Evolutionary conservation across 1,140 invertebrate genomes (phyloP).

Genomic region (Drosophila guanche): DNA sequence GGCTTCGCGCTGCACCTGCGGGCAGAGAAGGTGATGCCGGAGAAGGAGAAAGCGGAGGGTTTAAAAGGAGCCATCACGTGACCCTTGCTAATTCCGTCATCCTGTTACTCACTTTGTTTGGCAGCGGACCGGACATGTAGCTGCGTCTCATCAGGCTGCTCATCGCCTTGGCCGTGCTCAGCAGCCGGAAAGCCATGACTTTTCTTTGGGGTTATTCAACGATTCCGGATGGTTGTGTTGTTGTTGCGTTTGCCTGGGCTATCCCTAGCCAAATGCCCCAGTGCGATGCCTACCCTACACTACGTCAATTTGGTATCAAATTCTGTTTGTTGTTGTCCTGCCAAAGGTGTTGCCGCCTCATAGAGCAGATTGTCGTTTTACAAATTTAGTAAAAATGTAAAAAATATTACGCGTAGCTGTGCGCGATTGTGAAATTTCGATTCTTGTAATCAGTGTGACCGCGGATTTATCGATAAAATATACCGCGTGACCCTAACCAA

Average conservation of each 20-base stretch:
- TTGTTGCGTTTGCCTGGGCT: slow-evolving; percentile 22
- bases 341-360: slow-evolving; percentile 40
- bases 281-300: slow-evolving; percentile 18
- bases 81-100: too few species aligned
- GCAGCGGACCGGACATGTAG: slow-evolving; percentile 53
- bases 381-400: slow-evolving; percentile 38
- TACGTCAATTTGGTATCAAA: slow-evolving; percentile 51
- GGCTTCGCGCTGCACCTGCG: slow-evolving; percentile 38
- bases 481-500: too few species aligned
- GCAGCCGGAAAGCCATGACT: slow-evolving; percentile 73
- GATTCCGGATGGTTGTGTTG: slow-evolving; percentile 37
- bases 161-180: slow-evolving; percentile 68
- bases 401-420: slow-evolving; percentile 58
- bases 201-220: slow-evolving; percentile 67
- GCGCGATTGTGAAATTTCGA: slow-evolving; percentile 70
- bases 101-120: slow-evolving; percentile 27
- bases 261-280: neutral
- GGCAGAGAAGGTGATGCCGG: neutral
- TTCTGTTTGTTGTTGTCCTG: slow-evolving; percentile 14
- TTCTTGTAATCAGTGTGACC: too few species aligned
- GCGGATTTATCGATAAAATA: too few species aligned
- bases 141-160: slow-evolving; percentile 60
- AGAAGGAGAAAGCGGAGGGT: neutral
- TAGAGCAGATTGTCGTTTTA: slow-evolving; percentile 41
- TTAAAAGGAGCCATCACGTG: too few species aligned